These are phyloP conservation scores for Myodes glareolus DNA, from an alignment of 2,113 vertebrate species.

Conservation along the genomic window DNA sequence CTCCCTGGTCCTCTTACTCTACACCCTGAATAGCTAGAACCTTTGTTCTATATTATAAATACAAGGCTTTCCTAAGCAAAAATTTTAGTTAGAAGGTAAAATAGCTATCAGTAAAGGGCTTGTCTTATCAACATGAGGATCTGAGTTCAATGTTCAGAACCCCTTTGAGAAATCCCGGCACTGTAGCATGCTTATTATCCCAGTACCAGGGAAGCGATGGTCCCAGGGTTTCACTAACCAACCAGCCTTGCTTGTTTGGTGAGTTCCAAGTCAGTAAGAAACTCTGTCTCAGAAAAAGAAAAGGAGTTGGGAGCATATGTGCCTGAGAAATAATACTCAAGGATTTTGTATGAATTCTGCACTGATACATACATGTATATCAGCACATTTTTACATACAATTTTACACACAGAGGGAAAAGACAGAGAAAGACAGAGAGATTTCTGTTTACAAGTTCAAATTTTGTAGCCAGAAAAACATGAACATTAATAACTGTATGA, in stretches of 20 bases:
- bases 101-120: not conserved
- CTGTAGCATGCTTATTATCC: not conserved
- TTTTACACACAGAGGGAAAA: not conserved
- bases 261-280: not conserved
- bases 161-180: not conserved
- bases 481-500: not conserved
- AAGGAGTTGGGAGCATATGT: not conserved
- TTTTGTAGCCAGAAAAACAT: not conserved
- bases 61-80: not conserved
- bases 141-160: not conserved
- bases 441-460: not conserved
- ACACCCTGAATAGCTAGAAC: not conserved
- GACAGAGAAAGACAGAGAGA: not conserved
- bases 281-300: not conserved
- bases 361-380: not conserved
- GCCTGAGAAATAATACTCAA: not conserved
- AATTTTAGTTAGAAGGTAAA: not conserved
- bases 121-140: not conserved
- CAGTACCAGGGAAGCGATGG: not conserved
- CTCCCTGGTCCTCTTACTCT: not conserved
- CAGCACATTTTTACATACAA: not conserved
- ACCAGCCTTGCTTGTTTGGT: not conserved
- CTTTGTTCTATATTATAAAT: constrained; percentile 35
- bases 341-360: not conserved
- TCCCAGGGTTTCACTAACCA: not conserved